Percentiles rank a stretch among this genome's conserved stretches.
Conservation (phyloP, 2,113 vertebrate genomes). For the Nothocercus julius region DNA sequence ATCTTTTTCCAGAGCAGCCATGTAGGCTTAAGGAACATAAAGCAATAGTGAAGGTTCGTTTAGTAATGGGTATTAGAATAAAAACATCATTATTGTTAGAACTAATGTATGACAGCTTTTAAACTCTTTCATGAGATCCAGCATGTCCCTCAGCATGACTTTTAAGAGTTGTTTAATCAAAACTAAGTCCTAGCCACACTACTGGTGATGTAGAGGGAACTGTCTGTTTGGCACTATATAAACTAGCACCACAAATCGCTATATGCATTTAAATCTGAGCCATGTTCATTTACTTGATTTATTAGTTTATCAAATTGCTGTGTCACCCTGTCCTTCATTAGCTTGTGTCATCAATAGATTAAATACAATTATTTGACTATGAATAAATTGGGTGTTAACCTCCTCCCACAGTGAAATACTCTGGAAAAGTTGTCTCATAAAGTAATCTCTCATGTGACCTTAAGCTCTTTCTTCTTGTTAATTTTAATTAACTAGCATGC, state of each 20-base stretch:
- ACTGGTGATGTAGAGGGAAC: not conserved
- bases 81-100: not conserved
- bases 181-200: not conserved
- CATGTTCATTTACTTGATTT: not conserved
- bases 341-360: conserved; percentile 36
- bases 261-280: not conserved
- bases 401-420: conserved; percentile 66
- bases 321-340: conserved; percentile 54
- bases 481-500: conserved; percentile 75
- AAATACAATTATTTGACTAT: conserved; percentile 60
- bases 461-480: conserved; percentile 69
- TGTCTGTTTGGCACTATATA: not conserved
- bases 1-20: not conserved
- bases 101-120: not conserved
- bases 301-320: not conserved
- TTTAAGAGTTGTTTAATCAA: not conserved
- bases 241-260: not conserved
- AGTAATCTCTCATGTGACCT: conserved; percentile 63
- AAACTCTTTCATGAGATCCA: not conserved
- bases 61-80: not conserved
- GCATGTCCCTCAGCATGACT: not conserved
- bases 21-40: not conserved
- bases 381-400: conserved; percentile 65
- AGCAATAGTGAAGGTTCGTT: not conserved
- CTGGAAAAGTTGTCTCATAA: conserved; percentile 66